phyloP scores from a whole-genome alignment of 2,888 invertebrate genomes.

The Eupeodes luniger region DNA sequence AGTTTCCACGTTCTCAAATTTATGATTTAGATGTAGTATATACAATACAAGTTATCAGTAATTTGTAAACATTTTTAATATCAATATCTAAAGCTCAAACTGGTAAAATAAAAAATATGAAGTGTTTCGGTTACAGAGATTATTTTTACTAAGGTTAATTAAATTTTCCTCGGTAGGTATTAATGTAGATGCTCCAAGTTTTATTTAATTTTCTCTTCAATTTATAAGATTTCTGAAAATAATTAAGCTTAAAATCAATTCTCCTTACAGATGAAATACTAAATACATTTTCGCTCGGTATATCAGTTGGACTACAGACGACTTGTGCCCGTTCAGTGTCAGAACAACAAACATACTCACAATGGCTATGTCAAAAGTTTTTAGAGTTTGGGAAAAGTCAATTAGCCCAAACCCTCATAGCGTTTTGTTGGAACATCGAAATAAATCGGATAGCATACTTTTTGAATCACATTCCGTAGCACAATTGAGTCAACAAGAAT shows the following conservation, averaged over 20 bases:
- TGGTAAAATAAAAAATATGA: too few relatives aligned
- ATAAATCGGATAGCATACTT: conserved; percentile 93
- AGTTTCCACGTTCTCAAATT: too few relatives aligned
- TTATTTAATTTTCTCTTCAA: too few relatives aligned
- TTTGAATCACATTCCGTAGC: conserved; percentile 97
- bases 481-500: conserved; percentile 88
- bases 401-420: conserved; percentile 94
- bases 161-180: too few relatives aligned
- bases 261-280: conserved; percentile 50
- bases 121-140: too few relatives aligned
- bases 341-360: neutral
- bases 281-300: neutral
- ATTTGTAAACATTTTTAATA: too few relatives aligned
- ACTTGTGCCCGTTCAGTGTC: neutral
- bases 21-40: too few relatives aligned
- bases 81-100: too few relatives aligned
- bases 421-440: conserved; percentile 94
- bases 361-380: conserved; percentile 98
- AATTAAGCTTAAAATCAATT: neutral
- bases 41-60: too few relatives aligned
- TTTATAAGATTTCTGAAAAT: neutral
- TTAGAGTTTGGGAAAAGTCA: conserved; percentile 95
- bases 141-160: too few relatives aligned
- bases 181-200: too few relatives aligned
- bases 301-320: neutral